Conservation (phyloP, 2,113 vertebrate genomes). For the Syngnathus scovelli region DNA sequence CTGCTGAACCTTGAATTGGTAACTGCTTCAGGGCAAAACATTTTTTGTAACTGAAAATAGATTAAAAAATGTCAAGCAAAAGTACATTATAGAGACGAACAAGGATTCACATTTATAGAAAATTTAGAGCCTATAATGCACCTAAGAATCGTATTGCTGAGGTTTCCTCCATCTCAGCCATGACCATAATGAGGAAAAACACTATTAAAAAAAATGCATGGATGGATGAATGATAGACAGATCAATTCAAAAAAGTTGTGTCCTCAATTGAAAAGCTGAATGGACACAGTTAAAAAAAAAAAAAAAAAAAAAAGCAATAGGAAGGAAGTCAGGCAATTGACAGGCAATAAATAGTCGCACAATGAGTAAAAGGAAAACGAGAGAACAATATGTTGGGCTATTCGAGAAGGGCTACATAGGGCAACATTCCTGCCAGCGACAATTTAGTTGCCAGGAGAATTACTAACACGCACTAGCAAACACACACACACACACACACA, state of each 20-base stretch:
- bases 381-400: conserved; percentile 28
- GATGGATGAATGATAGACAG: no score
- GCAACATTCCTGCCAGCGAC: conserved; percentile 47
- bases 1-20: neutral
- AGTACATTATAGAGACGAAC: no score
- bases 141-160: no score
- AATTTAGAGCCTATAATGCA: no score
- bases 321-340: conserved; percentile 34
- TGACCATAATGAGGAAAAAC: no score
- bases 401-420: conserved; percentile 16
- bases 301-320: conserved; percentile 18
- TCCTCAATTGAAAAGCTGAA: neutral
- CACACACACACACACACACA: conserved; percentile 17
- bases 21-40: no score
- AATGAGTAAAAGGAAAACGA: neutral
- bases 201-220: no score
- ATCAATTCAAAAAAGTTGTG: no score
- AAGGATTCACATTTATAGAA: no score
- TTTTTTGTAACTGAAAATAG: no score
- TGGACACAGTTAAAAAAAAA: neutral
- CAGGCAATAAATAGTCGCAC: conserved; percentile 35
- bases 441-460: conserved; percentile 44
- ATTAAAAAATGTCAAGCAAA: no score
- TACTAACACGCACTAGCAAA: neutral
- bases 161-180: no score